Percentiles rank a stretch among this genome's conserved stretches.
Evolutionary conservation across 2,888 invertebrate species (phyloP).

Genomic region (Trileptium ribeirensis): DNA sequence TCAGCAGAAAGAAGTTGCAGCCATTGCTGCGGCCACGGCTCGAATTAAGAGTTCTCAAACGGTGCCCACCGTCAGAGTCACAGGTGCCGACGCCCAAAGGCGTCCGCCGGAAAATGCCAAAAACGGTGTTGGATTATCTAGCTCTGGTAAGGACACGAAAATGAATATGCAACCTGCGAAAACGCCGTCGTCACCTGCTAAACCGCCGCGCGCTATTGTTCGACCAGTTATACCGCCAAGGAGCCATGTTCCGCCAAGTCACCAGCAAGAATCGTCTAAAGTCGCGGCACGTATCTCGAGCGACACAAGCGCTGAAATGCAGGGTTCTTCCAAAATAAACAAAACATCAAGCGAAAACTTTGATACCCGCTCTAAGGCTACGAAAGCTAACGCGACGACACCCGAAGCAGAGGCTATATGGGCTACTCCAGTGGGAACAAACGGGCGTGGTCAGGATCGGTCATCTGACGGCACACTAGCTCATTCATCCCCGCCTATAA

Average conservation of each 20-base stretch:
- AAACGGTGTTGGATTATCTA: no score
- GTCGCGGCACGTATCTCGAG: no score
- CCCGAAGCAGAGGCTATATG: background rate
- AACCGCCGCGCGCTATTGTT: conserved; percentile 28
- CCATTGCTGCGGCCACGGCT: no score
- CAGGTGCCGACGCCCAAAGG: no score
- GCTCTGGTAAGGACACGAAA: no score
- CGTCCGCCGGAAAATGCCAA: no score
- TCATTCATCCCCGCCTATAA: background rate
- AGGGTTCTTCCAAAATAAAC: background rate
- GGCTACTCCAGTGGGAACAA: background rate
- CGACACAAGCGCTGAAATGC: background rate
- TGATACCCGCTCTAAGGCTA: background rate
- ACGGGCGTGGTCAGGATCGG: background rate
- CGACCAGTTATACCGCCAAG: conserved; percentile 25
- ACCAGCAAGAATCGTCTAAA: background rate
- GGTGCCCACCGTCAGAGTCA: no score
- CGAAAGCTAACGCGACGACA: background rate
- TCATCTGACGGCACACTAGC: background rate
- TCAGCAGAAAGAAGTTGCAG: no score
- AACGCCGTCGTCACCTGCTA: background rate
- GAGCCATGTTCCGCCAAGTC: conserved; percentile 9
- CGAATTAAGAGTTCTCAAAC: no score
- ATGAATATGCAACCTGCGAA: conserved; percentile 2
- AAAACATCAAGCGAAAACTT: background rate